Conservation (phyloP, 2,888 invertebrate genomes). For the Acronicta alni region DNA sequence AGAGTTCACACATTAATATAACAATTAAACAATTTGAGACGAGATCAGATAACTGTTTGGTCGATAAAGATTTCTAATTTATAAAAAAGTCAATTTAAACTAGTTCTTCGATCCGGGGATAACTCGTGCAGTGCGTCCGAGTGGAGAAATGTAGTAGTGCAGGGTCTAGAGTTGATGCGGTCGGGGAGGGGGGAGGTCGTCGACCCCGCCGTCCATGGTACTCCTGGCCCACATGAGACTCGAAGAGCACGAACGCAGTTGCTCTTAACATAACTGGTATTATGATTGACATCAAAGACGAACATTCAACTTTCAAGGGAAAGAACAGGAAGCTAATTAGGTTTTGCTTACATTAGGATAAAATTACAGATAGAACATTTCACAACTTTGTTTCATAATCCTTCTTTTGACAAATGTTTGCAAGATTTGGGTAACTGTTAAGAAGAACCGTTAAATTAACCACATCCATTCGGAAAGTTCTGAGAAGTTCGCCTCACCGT, state of each 20-base stretch:
- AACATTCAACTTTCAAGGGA: conserved; percentile 35
- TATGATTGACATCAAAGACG: conserved; percentile 54
- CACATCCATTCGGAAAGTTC: conserved; percentile 80
- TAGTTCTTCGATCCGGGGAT: conserved; percentile 68
- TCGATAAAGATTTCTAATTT: conserved; percentile 63
- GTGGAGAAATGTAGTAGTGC: conserved; percentile 79
- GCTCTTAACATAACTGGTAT: conserved; percentile 63
- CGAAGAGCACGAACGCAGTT: conserved; percentile 53
- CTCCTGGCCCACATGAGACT: conserved; percentile 84
- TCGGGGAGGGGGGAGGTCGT: conserved; percentile 69
- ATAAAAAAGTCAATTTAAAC: conserved; percentile 60
- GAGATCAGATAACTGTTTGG: conserved; percentile 48
- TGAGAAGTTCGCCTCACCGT: conserved; percentile 70
- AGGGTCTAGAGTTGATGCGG: conserved; percentile 71
- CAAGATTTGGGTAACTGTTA: conserved; percentile 72
- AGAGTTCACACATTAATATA: conserved; percentile 65
- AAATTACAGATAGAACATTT: conserved; percentile 49
- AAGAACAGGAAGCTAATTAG: conserved; percentile 33
- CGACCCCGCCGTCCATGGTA: conserved; percentile 81
- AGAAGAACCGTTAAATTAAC: conserved; percentile 78
- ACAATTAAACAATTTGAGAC: conserved; percentile 62
- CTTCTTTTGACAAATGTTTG: conserved; percentile 65
- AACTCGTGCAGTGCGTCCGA: conserved; percentile 70
- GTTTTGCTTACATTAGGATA: conserved; percentile 43
- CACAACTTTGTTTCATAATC: conserved; percentile 63